Evolutionary conservation across 2,797 vertebrate species (phyloP).

Genomic region (Bufotes viridis): DNA sequence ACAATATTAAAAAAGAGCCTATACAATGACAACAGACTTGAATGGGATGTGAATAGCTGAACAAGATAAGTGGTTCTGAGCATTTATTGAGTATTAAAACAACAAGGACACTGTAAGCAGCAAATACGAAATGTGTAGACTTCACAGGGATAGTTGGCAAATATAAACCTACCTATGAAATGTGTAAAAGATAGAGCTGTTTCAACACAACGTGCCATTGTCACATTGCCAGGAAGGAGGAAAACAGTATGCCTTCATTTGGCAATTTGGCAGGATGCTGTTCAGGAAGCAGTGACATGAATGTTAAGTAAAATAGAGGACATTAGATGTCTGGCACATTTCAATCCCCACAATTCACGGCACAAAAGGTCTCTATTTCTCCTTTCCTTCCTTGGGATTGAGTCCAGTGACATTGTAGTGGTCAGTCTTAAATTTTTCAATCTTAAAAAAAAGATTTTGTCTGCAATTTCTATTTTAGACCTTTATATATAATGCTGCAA

Average conservation of each 20-base stretch:
- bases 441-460: not conserved
- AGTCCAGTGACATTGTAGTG: not conserved
- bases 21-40: not conserved
- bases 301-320: constrained; percentile 14
- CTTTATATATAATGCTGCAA: not conserved
- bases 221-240: constrained; percentile 14
- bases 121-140: constrained; percentile 12
- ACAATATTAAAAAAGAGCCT: not conserved
- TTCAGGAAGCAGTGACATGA: constrained; percentile 24
- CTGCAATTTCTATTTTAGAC: not conserved
- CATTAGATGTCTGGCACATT: not conserved
- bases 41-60: constrained; percentile 23
- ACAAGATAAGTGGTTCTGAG: constrained; percentile 11
- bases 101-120: not conserved
- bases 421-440: not conserved
- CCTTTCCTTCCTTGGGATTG: not conserved
- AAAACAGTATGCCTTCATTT: not conserved
- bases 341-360: not conserved
- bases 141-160: constrained; percentile 1
- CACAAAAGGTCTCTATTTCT: not conserved
- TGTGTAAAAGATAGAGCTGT: constrained; percentile 27
- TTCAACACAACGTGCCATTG: constrained; percentile 18
- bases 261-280: constrained; percentile 34
- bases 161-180: constrained; percentile 8
- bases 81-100: constrained; percentile 5